Evolutionary conservation across 2,888 invertebrate species (phyloP).

Genomic region (Caenorhabditis sp.): DNA sequence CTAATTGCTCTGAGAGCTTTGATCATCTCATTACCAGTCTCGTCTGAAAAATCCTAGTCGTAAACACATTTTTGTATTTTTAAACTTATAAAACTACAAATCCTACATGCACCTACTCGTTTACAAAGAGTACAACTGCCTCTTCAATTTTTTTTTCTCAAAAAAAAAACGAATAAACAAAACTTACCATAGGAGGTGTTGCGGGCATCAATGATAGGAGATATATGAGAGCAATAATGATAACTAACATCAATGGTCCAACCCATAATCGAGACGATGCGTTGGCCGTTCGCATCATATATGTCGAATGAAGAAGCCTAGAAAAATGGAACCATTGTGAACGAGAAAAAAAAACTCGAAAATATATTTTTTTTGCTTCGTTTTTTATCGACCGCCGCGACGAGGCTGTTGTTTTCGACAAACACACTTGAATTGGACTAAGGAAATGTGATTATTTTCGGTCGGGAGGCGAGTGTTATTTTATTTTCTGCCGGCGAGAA

Average conservation of each 20-base stretch:
- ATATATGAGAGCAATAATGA: slow-evolving; percentile 55
- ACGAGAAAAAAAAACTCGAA: too few relatives aligned
- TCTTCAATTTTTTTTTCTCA: not conserved
- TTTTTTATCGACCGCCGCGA: too few relatives aligned
- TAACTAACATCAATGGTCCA: slow-evolving; percentile 53
- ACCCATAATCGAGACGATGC: slow-evolving; percentile 51
- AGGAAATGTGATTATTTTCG: not conserved
- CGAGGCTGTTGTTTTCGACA: not conserved
- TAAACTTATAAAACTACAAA: too few relatives aligned
- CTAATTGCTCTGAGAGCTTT: too few relatives aligned
- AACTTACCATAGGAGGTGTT: slow-evolving; percentile 39
- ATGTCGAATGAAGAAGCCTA: slow-evolving; percentile 43
- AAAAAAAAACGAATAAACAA: too few relatives aligned
- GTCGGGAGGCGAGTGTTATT: too few relatives aligned
- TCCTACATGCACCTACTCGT: too few relatives aligned
- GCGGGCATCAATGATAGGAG: slow-evolving; percentile 54
- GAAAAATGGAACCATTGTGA: not conserved
- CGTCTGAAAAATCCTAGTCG: too few relatives aligned
- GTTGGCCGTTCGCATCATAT: slow-evolving; percentile 35
- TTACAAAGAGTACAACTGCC: not conserved
- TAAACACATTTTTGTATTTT: too few relatives aligned
- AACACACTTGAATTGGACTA: not conserved
- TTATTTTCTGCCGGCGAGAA: too few relatives aligned
- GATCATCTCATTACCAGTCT: too few relatives aligned
- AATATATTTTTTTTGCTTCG: too few relatives aligned